phyloP scores from a whole-genome alignment of 2,888 invertebrate species.

The Calliscelio sp. region DNA sequence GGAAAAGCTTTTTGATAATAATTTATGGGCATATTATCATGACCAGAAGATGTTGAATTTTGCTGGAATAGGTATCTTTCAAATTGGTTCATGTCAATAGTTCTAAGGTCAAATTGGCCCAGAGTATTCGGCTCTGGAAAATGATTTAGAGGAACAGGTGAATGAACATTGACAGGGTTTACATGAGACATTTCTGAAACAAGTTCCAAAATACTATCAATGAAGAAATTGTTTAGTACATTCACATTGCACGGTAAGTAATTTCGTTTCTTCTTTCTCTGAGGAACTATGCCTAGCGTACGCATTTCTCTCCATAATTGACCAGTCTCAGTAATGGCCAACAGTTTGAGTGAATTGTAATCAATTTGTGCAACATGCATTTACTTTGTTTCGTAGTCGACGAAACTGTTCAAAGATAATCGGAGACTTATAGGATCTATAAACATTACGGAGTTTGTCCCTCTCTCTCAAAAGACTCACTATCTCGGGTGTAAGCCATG shows the following conservation, averaged over 20 bases:
- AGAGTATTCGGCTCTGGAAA: no score
- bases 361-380: neutral
- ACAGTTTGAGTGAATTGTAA: neutral
- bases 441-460: neutral
- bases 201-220: neutral
- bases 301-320: neutral
- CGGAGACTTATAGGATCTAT: neutral
- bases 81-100: neutral
- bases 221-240: neutral
- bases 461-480: neutral
- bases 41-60: neutral
- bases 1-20: neutral
- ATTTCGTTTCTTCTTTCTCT: neutral
- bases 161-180: neutral
- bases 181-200: neutral
- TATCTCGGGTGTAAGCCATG: neutral
- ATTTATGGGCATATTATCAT: neutral
- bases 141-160: neutral
- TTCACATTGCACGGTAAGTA: neutral
- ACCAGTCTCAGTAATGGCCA: neutral
- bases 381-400: neutral
- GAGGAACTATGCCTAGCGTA: neutral
- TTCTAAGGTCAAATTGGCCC: no score
- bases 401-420: neutral
- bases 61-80: neutral